Base-by-base conservation (phyloP, 2,113 vertebrate species). In the Gracilinanus agilis region DNA sequence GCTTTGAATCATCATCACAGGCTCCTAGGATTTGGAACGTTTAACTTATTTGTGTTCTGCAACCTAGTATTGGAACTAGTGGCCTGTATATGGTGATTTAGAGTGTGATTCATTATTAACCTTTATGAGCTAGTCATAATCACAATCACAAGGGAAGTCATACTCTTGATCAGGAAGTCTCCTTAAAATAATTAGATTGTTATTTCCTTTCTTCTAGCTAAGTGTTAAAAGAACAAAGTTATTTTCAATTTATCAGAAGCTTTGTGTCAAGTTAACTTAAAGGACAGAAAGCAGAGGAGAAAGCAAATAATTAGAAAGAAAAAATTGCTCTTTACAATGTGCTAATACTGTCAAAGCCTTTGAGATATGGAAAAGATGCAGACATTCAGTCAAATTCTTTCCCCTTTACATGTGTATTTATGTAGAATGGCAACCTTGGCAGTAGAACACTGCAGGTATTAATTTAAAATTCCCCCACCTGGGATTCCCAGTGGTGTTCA, bases 171-270 rank as follows among this genome's bases (percentile, higher is more conserved):
- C n/a, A 40, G 67, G 40, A 88, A 91, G 49, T 89, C 7, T n/a
- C n/a, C n/a, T 89, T 88, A 24, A 40, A 92, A 44, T 54, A n/a
- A 53, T 29, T 56, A 92, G 24, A 91, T 44, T 61, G 55, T 92
- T 92, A 90, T 91, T 94, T 56, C 75, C 54, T 67, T 89, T 27
- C 90, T 58, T 95, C 94, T 24, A 25, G 9, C 5, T 12, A 90
- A 40, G n/a, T 55, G 44, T 67, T 24, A 91, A 29, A 91, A 91
- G 24, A 91, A 91, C 0, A 34, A 91, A 53, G 56, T 93, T 58
- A 67, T 95, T 13, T 94, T 55, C 90, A 91, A 23, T 54, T 94
- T 19, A 23, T 53, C 27, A 49, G 56, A 16, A 34, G 58, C 27
- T 53, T 89, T 90, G 90, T n/a, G 67, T 91, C 61, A 44, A 40